Evolutionary conservation across 2,888 invertebrate genomes (phyloP).

Genomic region (Pollenia amentaria): DNA sequence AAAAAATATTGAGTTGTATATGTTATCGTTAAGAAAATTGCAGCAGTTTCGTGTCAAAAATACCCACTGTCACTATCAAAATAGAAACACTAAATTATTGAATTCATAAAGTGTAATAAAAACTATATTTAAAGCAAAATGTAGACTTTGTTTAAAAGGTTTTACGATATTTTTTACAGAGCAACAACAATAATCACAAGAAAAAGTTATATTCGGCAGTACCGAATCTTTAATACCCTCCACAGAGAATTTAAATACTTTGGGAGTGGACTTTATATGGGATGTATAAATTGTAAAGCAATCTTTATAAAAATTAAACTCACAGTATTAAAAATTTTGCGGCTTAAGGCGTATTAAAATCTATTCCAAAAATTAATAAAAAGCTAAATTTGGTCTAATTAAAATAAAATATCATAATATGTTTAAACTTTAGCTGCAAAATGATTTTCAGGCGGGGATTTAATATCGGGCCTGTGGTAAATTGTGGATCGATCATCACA

Average conservation of each 20-base stretch:
- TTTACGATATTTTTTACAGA: slow-evolving; percentile 41
- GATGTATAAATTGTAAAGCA: no score
- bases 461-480: no score
- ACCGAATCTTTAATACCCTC: background rate
- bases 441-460: no score
- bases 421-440: no score
- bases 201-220: background rate
- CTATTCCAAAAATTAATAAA: no score
- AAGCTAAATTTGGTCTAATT: no score
- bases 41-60: slow-evolving; percentile 39
- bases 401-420: no score
- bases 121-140: slow-evolving; percentile 44
- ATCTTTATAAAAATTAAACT: no score
- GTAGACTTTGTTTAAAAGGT: slow-evolving; percentile 36
- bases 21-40: slow-evolving; percentile 1
- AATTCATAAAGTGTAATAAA: slow-evolving; percentile 5
- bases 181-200: slow-evolving; percentile 7
- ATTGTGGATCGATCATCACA: no score
- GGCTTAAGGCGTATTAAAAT: no score
- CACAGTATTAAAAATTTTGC: no score
- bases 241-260: background rate
- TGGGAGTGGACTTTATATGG: no score
- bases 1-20: background rate
- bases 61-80: slow-evolving; percentile 41
- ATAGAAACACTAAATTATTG: slow-evolving; percentile 51